Conservation (phyloP, 2,113 vertebrate species). For the Spizaetus ornatus region DNA sequence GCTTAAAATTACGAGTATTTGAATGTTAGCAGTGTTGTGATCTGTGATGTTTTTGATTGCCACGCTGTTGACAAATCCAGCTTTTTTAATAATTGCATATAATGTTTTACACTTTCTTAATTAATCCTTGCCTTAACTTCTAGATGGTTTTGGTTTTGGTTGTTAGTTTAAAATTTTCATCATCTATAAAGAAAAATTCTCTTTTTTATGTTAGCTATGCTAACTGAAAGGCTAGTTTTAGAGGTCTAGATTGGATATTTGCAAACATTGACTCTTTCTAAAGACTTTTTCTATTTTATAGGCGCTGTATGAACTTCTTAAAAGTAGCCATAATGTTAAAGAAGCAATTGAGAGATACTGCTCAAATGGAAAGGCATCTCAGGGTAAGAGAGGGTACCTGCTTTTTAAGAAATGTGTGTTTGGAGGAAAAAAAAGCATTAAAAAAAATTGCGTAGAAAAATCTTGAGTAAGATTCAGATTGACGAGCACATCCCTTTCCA, state of each 20-base stretch:
- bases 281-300: conserved; percentile 44
- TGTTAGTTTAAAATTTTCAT: neutral
- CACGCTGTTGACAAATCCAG: neutral
- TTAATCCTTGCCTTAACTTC: neutral
- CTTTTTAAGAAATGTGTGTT: neutral
- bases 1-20: neutral
- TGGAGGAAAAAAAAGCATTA: neutral
- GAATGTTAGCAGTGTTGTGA: neutral
- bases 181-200: neutral
- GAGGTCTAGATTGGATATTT: neutral
- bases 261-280: neutral
- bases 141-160: neutral
- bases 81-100: neutral
- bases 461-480: neutral
- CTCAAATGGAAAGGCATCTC: conserved; percentile 81
- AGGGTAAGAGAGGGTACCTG: conserved; percentile 75
- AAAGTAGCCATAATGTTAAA: conserved; percentile 86
- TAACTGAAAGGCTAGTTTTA: neutral
- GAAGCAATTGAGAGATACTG: conserved; percentile 89
- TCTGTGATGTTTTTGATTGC: neutral
- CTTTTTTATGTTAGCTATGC: neutral
- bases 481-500: neutral
- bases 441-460: neutral
- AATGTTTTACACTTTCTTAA: neutral
- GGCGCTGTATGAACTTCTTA: conserved; percentile 92